These are phyloP conservation scores for Brachypteracias leptosomus DNA, from an alignment of 2,113 vertebrate genomes.

Conservation along the genomic window DNA sequence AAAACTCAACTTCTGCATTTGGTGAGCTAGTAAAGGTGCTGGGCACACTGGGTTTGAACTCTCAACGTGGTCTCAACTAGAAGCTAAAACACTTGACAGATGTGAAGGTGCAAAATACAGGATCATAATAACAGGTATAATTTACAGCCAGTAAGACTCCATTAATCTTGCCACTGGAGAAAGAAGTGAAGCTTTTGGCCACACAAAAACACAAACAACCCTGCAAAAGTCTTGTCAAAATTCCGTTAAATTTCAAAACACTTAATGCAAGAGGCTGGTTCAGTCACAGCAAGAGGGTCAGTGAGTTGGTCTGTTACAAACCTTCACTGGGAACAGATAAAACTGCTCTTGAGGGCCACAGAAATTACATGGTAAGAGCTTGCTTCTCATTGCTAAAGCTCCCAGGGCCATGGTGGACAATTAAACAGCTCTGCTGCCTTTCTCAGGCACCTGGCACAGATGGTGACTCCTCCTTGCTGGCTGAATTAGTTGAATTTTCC, in stretches of 20 bases:
- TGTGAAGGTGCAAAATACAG: not conserved
- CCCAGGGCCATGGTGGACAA: not conserved
- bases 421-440: not conserved
- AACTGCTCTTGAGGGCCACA: not conserved
- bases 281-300: accelerated
- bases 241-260: not conserved
- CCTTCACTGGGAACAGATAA: not conserved
- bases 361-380: not conserved
- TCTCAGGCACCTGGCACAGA: not conserved
- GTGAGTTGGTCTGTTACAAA: accelerated
- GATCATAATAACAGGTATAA: accelerated
- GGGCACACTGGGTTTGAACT: not conserved
- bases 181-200: not conserved
- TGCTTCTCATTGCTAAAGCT: not conserved
- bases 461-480: accelerated
- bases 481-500: not conserved
- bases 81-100: not conserved
- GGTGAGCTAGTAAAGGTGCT: not conserved
- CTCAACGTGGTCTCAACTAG: not conserved
- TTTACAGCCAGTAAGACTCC: not conserved
- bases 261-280: not conserved
- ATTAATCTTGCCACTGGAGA: not conserved
- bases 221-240: not conserved
- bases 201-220: not conserved
- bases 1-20: not conserved